These are phyloP conservation scores for Saguinus imperator DNA, from an alignment of 2,113 vertebrate species.

Conservation along the genomic window DNA sequence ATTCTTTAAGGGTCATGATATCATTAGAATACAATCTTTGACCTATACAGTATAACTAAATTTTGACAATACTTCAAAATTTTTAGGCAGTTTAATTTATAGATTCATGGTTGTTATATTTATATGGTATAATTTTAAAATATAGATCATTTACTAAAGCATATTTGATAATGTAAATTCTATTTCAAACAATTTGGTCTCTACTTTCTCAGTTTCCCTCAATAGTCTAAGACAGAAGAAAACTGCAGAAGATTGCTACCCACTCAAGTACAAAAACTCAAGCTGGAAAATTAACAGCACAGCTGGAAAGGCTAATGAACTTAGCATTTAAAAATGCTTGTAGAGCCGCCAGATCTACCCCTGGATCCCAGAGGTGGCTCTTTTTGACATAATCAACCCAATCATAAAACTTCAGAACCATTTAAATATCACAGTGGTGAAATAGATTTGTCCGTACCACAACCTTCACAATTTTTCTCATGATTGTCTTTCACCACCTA, in stretches of 20 bases:
- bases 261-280: neutral
- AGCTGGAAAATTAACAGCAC: neutral
- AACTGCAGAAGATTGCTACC: neutral
- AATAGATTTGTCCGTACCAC: rapidly evolving
- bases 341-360: neutral
- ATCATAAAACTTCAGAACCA: neutral
- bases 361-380: neutral
- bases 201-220: neutral
- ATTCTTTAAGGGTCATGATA: neutral
- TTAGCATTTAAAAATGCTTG: neutral
- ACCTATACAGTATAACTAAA: neutral
- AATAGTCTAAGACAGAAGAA: neutral
- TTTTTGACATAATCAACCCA: neutral
- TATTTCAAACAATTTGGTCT: neutral
- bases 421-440: neutral
- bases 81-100: neutral
- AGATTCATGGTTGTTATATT: neutral
- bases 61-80: conserved; percentile 16
- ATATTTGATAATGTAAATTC: neutral
- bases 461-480: neutral
- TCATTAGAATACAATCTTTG: neutral
- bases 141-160: neutral
- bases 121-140: neutral
- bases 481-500: neutral
- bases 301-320: neutral